Conservation (phyloP, 1,140 invertebrate species). For the Brachystomella parvula region DNA sequence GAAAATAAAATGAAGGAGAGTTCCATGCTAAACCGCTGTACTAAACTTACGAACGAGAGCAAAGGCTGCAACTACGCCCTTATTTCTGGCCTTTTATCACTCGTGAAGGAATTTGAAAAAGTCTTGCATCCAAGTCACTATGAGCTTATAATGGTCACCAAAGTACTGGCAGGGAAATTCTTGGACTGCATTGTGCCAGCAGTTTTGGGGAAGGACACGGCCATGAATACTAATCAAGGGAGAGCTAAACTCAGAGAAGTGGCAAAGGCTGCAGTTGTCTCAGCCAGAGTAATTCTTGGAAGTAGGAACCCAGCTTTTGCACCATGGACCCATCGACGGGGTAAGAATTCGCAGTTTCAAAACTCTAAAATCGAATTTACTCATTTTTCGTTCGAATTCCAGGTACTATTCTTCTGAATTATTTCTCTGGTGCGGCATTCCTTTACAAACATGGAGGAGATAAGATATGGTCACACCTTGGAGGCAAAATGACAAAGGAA, state of each 20-base stretch:
- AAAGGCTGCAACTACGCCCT: not conserved
- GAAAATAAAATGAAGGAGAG: not conserved
- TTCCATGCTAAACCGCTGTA: not conserved
- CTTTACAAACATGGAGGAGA: not conserved
- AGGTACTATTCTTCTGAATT: not conserved
- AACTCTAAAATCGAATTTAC: not conserved
- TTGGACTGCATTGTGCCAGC: not conserved
- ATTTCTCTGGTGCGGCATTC: not conserved
- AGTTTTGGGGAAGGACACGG: not conserved
- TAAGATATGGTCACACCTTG: not conserved
- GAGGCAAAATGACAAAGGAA: not conserved
- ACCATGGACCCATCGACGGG: not conserved
- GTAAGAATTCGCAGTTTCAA: not conserved
- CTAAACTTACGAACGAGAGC: not conserved
- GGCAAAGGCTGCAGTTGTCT: not conserved
- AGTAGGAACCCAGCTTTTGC: not conserved
- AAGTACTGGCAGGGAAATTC: not conserved
- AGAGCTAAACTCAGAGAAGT: not conserved
- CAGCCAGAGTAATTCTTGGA: not conserved
- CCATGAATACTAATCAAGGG: no score
- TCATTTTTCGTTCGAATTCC: not conserved
- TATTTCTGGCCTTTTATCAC: not conserved
- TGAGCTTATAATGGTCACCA: not conserved
- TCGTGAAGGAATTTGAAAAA: not conserved
- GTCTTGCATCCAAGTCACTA: not conserved